Conservation (phyloP, 2,113 vertebrate species). For the Actinemys pallida region DNA sequence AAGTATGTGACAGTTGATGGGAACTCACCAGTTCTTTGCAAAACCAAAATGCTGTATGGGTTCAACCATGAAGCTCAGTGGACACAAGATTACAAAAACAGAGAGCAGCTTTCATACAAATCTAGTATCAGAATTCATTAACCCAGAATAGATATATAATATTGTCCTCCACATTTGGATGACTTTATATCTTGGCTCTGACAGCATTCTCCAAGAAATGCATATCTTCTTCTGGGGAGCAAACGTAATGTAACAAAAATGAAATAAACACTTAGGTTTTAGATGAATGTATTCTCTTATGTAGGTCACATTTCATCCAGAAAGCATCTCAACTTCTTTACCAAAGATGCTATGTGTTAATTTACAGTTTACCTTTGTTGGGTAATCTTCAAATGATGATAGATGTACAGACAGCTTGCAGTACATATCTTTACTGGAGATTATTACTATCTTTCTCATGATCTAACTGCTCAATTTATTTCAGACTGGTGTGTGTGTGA, state of each 20-base stretch:
- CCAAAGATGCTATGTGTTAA: not conserved
- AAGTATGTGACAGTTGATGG: too few relatives aligned
- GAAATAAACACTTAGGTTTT: not conserved
- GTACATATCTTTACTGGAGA: not conserved
- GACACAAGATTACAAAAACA: too few relatives aligned
- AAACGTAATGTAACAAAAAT: not conserved
- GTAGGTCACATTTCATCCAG: not conserved
- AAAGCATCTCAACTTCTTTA: not conserved
- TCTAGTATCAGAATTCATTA: not conserved
- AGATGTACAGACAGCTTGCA: not conserved
- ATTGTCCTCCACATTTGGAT: rapidly evolving
- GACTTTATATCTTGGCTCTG: too few relatives aligned
- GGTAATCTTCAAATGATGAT: not conserved
- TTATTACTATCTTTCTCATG: not conserved
- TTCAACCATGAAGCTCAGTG: too few relatives aligned
- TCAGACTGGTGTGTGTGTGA: not conserved
- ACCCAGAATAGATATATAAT: not conserved
- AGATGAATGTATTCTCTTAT: not conserved
- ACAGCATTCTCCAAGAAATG: not conserved
- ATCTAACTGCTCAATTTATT: not conserved
- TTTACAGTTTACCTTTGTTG: not conserved
- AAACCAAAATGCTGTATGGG: too few relatives aligned
- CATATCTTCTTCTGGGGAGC: not conserved
- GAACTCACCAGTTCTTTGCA: too few relatives aligned
- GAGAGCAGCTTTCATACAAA: too few relatives aligned